Conservation (phyloP, 2,113 vertebrate species). For the Zosterops hypoxanthus region DNA sequence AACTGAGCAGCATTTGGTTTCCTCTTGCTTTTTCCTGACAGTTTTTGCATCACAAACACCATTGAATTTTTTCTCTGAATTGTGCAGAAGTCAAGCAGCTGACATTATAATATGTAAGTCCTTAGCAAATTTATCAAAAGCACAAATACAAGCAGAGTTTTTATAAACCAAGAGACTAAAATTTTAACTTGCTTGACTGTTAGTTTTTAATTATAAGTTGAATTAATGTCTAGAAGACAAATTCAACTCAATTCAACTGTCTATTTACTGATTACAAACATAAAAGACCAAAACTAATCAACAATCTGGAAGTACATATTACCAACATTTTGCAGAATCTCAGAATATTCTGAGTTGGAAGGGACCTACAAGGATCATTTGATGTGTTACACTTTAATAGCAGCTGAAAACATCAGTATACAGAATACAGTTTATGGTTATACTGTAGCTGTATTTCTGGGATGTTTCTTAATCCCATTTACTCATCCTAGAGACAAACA, state of each 20-base stretch:
- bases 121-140: neutral
- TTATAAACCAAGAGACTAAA: neutral
- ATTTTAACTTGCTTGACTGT: neutral
- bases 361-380: neutral
- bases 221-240: neutral
- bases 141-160: neutral
- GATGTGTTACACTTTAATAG: neutral
- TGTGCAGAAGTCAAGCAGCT: neutral
- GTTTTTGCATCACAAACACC: neutral
- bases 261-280: neutral
- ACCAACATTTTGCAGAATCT: neutral
- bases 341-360: neutral
- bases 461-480: neutral
- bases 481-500: neutral
- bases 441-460: neutral
- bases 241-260: neutral
- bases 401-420: neutral
- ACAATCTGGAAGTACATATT: neutral
- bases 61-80: neutral
- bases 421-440: neutral
- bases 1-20: neutral
- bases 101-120: neutral
- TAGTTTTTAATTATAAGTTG: neutral
- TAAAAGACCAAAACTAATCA: neutral
- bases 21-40: neutral